Conservation (phyloP, 2,113 vertebrate genomes). For the Litocranius walleri region DNA sequence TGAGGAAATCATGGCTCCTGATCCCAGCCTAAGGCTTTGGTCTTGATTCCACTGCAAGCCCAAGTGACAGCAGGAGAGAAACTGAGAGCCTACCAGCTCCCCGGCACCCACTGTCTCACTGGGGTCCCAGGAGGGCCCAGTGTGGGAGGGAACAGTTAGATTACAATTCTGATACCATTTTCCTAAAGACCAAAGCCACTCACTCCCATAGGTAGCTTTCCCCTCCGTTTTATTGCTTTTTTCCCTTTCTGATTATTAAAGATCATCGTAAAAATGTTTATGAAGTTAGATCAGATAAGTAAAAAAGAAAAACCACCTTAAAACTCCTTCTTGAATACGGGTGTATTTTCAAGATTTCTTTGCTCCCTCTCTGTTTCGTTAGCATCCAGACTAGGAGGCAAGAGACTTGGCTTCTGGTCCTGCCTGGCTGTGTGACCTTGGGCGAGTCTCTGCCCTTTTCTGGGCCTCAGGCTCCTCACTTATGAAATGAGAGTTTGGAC, state of each 20-base stretch:
- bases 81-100: not conserved
- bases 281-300: not conserved
- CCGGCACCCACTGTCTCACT: not conserved
- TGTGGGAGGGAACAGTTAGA: not conserved
- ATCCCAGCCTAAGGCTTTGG: not conserved
- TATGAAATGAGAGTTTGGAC: slow-evolving; percentile 31
- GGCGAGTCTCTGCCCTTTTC: slow-evolving; percentile 26
- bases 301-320: not conserved
- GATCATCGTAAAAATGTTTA: not conserved
- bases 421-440: slow-evolving; percentile 57
- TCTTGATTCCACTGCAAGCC: not conserved
- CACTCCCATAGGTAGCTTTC: not conserved
- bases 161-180: not conserved
- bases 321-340: not conserved
- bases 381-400: not conserved
- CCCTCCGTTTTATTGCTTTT: not conserved
- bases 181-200: not conserved
- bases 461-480: not conserved
- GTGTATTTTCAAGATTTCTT: not conserved
- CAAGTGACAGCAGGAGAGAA: not conserved
- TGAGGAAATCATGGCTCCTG: not conserved
- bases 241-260: not conserved
- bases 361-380: not conserved
- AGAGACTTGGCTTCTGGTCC: not conserved
- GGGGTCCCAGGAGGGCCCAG: not conserved